A percentile compares a stretch with the other conserved stretches of the same genome.
Conservation (phyloP, 2,113 vertebrate species). For the Apodemus speciosus region DNA sequence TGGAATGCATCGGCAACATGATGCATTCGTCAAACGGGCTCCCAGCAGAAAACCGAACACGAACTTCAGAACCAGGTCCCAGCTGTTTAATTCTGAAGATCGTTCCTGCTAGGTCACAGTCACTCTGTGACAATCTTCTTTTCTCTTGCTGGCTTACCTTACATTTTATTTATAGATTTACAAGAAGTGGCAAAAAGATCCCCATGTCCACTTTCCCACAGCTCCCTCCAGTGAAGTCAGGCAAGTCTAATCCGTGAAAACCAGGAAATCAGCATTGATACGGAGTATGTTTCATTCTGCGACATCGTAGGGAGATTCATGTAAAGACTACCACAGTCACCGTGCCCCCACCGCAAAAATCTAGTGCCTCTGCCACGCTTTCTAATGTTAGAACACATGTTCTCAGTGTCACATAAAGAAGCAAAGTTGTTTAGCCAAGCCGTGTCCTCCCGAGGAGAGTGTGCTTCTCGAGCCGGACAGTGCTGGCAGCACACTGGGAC, state of each 20-base stretch:
- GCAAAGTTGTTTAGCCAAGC: neutral
- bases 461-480: accelerated
- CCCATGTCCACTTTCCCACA: neutral
- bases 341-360: accelerated
- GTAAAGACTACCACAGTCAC: neutral
- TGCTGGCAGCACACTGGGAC: neutral
- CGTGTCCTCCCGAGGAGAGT: neutral
- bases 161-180: neutral
- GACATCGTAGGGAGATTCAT: accelerated
- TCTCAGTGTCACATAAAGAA: neutral
- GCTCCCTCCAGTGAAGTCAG: neutral
- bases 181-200: neutral
- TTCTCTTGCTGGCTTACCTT: neutral
- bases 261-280: neutral
- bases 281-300: accelerated
- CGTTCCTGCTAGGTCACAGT: neutral
- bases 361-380: neutral
- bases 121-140: neutral
- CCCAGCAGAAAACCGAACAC: neutral
- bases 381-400: neutral
- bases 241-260: neutral
- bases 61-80: neutral
- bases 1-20: neutral
- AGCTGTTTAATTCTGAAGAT: neutral
- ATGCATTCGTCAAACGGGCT: neutral